Evolutionary conservation across 2,888 invertebrate genomes (phyloP).

Genomic region (Nomada fucata): DNA sequence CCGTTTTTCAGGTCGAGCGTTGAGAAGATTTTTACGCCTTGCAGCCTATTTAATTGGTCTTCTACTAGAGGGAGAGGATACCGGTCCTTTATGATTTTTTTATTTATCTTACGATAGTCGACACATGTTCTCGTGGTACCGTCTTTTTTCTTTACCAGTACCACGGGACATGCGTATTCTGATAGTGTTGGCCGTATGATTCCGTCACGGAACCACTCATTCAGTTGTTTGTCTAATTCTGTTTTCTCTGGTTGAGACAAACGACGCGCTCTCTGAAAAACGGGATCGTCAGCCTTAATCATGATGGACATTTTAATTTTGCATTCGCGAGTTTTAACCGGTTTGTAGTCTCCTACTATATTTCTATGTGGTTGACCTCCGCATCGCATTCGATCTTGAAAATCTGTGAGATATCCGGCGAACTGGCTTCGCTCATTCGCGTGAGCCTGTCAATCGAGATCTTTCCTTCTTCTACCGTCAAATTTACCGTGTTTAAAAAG

Average conservation of each 20-base stretch:
- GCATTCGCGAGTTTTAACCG: slow-evolving; percentile 3
- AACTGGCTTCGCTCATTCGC: not conserved
- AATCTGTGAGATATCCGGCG: not conserved
- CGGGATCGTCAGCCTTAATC: slow-evolving; percentile 45
- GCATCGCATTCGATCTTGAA: not conserved
- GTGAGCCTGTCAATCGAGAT: not conserved
- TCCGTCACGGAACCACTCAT: not conserved
- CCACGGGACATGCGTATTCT: slow-evolving; percentile 19
- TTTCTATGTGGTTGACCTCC: not conserved
- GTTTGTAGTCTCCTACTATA: not conserved
- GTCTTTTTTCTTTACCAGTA: slow-evolving; percentile 7
- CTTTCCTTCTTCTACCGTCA: not conserved
- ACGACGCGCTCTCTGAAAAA: slow-evolving; percentile 66
- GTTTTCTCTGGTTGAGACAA: slow-evolving; percentile 64
- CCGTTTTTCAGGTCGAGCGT: slow-evolving; percentile 46
- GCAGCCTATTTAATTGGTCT: no score
- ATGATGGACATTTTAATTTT: slow-evolving; percentile 4
- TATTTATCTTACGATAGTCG: slow-evolving; percentile 45
- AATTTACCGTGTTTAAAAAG: slow-evolving; percentile 14
- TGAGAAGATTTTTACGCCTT: no score
- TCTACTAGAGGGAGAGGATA: no score
- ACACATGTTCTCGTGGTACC: not conserved
- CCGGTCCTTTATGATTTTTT: slow-evolving; percentile 38
- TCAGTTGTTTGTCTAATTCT: slow-evolving; percentile 54
- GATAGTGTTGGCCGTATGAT: slow-evolving; percentile 17